These are phyloP conservation scores for Lepus europaeus DNA, from an alignment of 2,113 vertebrate species.

Conservation along the genomic window DNA sequence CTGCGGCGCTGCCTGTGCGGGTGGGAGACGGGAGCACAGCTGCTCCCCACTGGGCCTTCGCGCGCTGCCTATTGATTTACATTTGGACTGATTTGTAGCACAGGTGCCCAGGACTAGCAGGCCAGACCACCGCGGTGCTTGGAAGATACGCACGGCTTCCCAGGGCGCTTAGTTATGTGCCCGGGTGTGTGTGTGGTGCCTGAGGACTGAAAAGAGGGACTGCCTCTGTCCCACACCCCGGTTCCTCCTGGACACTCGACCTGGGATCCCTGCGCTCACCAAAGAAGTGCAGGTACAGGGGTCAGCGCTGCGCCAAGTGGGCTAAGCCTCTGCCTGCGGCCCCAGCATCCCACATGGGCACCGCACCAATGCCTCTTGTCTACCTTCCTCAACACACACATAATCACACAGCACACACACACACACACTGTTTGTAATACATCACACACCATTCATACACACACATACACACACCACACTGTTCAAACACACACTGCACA, in stretches of 20 bases:
- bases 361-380: too few species aligned
- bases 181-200: not conserved
- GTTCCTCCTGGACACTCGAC: not conserved
- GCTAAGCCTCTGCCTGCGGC: too few species aligned
- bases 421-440: too few species aligned
- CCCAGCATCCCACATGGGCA: too few species aligned
- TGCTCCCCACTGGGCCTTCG: not conserved
- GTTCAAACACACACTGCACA: too few species aligned
- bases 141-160: not conserved
- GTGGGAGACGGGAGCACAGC: not conserved
- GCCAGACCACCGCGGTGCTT: not conserved
- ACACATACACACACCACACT: too few species aligned
- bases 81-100: not conserved
- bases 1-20: not conserved
- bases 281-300: too few species aligned
- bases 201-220: not conserved
- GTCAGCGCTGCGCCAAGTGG: too few species aligned
- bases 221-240: not conserved
- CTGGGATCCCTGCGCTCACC: not conserved
- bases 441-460: too few species aligned
- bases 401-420: too few species aligned
- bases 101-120: not conserved
- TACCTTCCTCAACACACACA: too few species aligned
- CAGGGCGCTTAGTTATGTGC: not conserved
- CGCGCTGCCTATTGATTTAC: slow-evolving; percentile 11